A percentile compares a stretch with the other conserved stretches of the same genome.
These are phyloP conservation scores for Cepphus grylle DNA, from an alignment of 2,113 vertebrate species.

Conservation along the genomic window DNA sequence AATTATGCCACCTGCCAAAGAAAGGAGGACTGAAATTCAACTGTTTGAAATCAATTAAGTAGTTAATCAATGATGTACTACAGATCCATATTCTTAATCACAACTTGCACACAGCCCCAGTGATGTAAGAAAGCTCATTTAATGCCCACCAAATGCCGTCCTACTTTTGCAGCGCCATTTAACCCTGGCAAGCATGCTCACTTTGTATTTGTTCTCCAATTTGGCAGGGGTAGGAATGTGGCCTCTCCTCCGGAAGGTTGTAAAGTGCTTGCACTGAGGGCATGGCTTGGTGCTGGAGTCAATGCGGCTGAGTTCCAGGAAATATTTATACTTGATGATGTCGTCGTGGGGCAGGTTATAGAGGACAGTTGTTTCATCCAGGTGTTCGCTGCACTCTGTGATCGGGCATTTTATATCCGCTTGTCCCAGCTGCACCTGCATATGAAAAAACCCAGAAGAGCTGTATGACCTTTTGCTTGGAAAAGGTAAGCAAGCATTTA, in stretches of 20 bases:
- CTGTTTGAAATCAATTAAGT: background rate
- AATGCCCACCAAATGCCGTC: slow-evolving; percentile 43
- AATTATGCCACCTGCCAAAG: background rate
- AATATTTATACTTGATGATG: slow-evolving; percentile 92
- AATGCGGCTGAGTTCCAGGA: slow-evolving; percentile 91
- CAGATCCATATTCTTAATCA: slow-evolving; percentile 1
- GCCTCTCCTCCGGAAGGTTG: slow-evolving; percentile 85
- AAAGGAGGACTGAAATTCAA: background rate
- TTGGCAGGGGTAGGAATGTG: slow-evolving; percentile 82
- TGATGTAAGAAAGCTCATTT: slow-evolving; percentile 45
- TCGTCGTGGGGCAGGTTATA: slow-evolving; percentile 87
- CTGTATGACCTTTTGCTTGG: background rate
- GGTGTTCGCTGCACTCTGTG: slow-evolving; percentile 89
- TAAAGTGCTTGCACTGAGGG: slow-evolving; percentile 96
- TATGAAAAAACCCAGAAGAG: background rate
- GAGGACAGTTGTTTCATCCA: slow-evolving; percentile 88
- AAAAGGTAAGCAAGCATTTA: background rate
- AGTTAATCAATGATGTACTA: background rate
- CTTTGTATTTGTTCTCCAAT: slow-evolving; percentile 95
- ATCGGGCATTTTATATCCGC: slow-evolving; percentile 89
- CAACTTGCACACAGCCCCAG: slow-evolving; percentile 10
- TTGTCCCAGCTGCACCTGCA: slow-evolving; percentile 88
- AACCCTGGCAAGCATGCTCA: slow-evolving; percentile 72
- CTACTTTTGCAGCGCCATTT: slow-evolving; percentile 29
- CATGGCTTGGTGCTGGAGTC: slow-evolving; percentile 97